phyloP scores from a whole-genome alignment of 2,797 vertebrate genomes.

The Galaxias olidus region DNA sequence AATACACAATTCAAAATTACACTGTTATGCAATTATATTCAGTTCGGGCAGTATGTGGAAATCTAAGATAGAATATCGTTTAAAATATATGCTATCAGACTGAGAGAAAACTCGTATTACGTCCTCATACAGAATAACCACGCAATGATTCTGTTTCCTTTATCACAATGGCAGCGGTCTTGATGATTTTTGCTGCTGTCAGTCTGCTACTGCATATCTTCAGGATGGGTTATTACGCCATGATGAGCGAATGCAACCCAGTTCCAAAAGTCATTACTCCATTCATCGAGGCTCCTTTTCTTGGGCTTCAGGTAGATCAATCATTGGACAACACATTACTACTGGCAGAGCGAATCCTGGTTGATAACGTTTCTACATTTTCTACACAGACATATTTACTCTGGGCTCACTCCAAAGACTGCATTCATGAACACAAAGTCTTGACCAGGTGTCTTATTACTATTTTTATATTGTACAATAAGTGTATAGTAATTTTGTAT shows the following conservation, averaged over 20 bases:
- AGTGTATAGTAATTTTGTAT: too few species aligned
- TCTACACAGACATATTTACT: constrained; percentile 80
- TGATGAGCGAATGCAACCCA: constrained; percentile 69
- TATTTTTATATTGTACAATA: too few species aligned
- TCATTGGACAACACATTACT: too few species aligned
- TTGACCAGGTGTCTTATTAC: constrained; percentile 80
- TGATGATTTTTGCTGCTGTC: constrained; percentile 80
- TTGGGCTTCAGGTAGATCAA: constrained; percentile 86
- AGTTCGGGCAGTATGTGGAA: too few species aligned
- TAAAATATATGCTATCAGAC: too few species aligned
- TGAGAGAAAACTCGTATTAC: too few species aligned
- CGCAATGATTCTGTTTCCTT: not conserved
- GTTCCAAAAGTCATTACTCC: constrained; percentile 71
- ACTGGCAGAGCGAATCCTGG: too few species aligned
- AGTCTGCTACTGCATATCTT: constrained; percentile 80
- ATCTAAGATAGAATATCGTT: too few species aligned
- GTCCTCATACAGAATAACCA: too few species aligned
- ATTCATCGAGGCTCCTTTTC: constrained; percentile 78
- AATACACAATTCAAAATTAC: too few species aligned
- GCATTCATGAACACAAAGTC: constrained; percentile 83
- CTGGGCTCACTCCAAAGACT: constrained; percentile 88
- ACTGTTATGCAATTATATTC: too few species aligned
- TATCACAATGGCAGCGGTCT: constrained; percentile 80
- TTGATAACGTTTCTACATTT: too few species aligned
- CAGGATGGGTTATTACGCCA: constrained; percentile 74